These are phyloP conservation scores for Albula goreensis DNA, from an alignment of 2,113 vertebrate species.

Conservation along the genomic window DNA sequence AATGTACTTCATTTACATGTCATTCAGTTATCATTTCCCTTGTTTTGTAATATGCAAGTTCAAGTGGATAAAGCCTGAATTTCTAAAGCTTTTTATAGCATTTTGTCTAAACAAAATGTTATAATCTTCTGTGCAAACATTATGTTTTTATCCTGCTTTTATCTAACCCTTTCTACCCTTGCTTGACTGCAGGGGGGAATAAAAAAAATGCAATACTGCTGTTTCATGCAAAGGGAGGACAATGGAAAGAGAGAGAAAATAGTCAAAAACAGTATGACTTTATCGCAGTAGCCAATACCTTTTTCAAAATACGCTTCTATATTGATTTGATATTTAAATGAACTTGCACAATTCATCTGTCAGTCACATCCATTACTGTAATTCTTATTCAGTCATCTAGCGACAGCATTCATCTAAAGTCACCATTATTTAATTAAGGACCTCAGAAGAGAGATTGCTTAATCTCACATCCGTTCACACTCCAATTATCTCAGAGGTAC, in stretches of 20 bases:
- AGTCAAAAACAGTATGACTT: too few species aligned
- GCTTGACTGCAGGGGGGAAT: too few species aligned
- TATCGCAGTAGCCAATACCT: too few species aligned
- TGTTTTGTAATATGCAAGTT: background rate
- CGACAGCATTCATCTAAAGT: background rate
- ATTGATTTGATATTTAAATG: too few species aligned
- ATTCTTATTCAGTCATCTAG: background rate
- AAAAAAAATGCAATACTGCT: too few species aligned
- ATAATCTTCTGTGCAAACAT: background rate
- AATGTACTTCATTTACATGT: background rate
- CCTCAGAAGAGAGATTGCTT: background rate
- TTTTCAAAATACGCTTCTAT: too few species aligned
- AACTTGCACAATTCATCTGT: too few species aligned
- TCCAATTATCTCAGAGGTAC: conserved; percentile 20
- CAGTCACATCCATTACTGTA: background rate
- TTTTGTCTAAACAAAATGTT: background rate
- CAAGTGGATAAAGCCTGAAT: background rate
- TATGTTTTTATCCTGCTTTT: too few species aligned
- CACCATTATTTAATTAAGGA: background rate
- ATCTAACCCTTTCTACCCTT: too few species aligned
- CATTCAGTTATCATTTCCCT: background rate
- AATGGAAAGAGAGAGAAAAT: too few species aligned
- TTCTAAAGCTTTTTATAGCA: background rate
- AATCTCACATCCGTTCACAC: conserved; percentile 24
- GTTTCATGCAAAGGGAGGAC: too few species aligned